Evolutionary conservation across 1,140 invertebrate genomes (phyloP), one percentile per base, ranked within the genome.

Genomic region (Dolichoris vasculosae): DNA sequence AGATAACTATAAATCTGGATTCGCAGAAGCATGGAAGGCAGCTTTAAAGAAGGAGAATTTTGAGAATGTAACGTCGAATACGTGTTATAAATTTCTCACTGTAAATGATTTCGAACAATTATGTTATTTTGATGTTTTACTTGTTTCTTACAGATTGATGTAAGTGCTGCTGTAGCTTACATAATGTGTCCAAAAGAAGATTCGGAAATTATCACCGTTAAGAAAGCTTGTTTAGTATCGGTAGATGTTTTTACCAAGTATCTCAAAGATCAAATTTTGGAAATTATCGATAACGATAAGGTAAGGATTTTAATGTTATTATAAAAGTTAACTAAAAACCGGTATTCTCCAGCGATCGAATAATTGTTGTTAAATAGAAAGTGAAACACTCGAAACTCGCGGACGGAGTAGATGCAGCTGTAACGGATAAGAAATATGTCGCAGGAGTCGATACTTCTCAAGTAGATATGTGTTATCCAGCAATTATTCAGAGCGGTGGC

Each of bases 401-500:
- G 0, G 98, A 99, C 94, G 97, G 98, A 43, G 97, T 99, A 20
- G 98, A 99, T 92, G 94, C 96, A 67, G 98, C 98, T 20, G 95
- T 98, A 88, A 95, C 95, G 9, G 97, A 98, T 90, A 99, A 99
- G 90, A 99, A 99, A 93, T 99, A 98, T 94, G 96, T 99, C 0
- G 95, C 95, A 87, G 97, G 97, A 35, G 96, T 98, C 9, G 98
- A 99, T 92, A 95, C 96, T 0, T 95, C 95, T 30, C 96, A 98
- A 90, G 94, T 99, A 9, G 99, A 99, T 90, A 98, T 99, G 95
- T 99, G 99, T 92, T 99, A 99, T 93, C 98, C 98, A 3, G 97
- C 99, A 0, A 99, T 99, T 84, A 98, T 99, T 90, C 99, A 99
- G 92, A 99, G 98, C 87, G 99, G 99, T 46, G 98, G 98, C 13